Conservation (phyloP, 2,888 invertebrate species). For the Phaedon cochleariae region DNA sequence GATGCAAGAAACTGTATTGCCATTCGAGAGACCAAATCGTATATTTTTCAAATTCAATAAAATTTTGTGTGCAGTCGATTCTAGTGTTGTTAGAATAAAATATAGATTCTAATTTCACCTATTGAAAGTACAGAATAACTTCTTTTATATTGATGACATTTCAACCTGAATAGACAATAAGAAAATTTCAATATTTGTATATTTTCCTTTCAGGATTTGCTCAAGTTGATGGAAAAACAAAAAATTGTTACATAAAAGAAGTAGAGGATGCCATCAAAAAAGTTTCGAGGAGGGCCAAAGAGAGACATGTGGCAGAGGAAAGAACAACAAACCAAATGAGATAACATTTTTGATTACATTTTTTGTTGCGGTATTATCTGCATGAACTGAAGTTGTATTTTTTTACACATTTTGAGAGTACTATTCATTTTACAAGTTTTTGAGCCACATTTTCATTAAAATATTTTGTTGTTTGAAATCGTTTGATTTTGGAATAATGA, state of each 20-base stretch:
- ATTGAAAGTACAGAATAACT: too few relatives aligned
- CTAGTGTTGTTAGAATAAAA: not conserved
- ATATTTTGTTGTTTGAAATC: not conserved
- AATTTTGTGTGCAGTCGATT: not conserved
- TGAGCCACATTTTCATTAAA: not conserved
- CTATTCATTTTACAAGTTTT: not conserved
- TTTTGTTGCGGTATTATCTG: not conserved
- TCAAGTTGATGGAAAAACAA: constrained; percentile 17
- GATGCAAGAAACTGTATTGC: not conserved
- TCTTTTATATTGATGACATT: too few relatives aligned
- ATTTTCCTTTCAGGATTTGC: too few relatives aligned
- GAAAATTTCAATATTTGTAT: too few relatives aligned
- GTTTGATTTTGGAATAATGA: not conserved
- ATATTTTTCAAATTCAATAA: not conserved
- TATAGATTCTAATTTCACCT: not conserved
- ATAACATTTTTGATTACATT: not conserved
- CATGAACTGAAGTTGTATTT: not conserved
- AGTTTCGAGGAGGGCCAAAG: not conserved
- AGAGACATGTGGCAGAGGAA: constrained; percentile 6
- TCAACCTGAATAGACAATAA: too few relatives aligned
- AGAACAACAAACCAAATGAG: constrained; percentile 1
- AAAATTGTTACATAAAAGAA: constrained; percentile 5
- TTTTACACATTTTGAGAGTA: not conserved
- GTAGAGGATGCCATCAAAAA: not conserved
- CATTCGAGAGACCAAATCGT: not conserved